Percentiles rank a stretch among this genome's conserved stretches.
phyloP scores from a whole-genome alignment of 2,113 vertebrate species.

The Gila orcuttii region DNA sequence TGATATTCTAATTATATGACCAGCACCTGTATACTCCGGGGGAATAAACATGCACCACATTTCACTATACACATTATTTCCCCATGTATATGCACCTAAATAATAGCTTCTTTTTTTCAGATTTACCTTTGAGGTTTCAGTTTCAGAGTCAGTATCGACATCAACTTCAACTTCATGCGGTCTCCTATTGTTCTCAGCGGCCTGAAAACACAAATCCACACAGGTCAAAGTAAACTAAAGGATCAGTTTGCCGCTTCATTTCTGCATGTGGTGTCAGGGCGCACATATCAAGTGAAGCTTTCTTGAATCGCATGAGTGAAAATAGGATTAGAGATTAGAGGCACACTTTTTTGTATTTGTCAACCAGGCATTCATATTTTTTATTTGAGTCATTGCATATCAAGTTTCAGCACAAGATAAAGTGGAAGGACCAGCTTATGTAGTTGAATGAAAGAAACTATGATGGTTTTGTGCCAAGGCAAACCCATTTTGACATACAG shows the following conservation, averaged over 20 bases:
- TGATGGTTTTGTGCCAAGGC: background rate
- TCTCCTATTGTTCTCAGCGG: background rate
- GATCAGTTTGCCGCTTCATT: background rate
- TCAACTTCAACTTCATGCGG: fast-evolving
- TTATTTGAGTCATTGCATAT: conserved; percentile 5
- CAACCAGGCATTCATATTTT: background rate
- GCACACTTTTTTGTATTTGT: background rate
- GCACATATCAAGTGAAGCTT: background rate
- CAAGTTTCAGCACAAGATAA: background rate
- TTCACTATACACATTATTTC: background rate
- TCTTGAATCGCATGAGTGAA: background rate
- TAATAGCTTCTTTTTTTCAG: background rate
- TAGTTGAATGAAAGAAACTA: background rate
- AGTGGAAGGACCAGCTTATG: conserved; percentile 9
- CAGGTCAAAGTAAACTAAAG: background rate
- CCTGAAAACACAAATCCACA: conserved; percentile 47
- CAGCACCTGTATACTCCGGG: background rate
- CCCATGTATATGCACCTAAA: background rate
- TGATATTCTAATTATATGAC: too few species aligned
- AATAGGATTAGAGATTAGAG: background rate
- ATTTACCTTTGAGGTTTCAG: background rate
- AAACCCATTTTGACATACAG: background rate
- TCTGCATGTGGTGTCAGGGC: background rate
- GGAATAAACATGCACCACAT: background rate
- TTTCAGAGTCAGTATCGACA: background rate